Evolutionary conservation across 2,888 invertebrate genomes (phyloP).

Genomic region (Escarpia spicata): DNA sequence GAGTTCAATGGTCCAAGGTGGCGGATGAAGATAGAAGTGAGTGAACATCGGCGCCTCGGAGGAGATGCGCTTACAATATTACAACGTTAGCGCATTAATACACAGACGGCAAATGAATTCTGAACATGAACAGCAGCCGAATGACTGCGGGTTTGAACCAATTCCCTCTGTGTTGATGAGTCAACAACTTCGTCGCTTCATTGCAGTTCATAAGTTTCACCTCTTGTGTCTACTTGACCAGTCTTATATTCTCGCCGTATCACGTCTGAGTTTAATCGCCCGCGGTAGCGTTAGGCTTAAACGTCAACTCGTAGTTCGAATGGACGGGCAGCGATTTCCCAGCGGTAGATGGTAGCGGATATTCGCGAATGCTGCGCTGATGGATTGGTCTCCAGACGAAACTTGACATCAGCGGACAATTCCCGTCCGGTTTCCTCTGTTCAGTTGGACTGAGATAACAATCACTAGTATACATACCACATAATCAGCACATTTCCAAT

Average conservation of each 20-base stretch:
- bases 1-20: too few relatives aligned
- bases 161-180: not conserved
- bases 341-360: not conserved
- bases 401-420: not conserved
- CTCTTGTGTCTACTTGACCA: not conserved
- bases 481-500: not conserved
- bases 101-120: too few relatives aligned
- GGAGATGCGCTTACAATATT: too few relatives aligned
- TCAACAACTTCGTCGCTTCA: not conserved
- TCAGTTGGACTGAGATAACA: not conserved
- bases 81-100: too few relatives aligned
- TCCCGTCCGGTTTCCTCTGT: not conserved
- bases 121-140: not conserved
- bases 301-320: not conserved
- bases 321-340: not conserved
- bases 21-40: too few relatives aligned
- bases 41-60: too few relatives aligned
- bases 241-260: not conserved
- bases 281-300: not conserved
- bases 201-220: too few relatives aligned
- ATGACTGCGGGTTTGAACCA: not conserved
- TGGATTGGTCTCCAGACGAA: slow-evolving; percentile 1
- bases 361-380: not conserved
- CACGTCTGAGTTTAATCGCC: not conserved
- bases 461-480: not conserved